These are phyloP conservation scores for Amblyopsis hoosieri DNA, from an alignment of 2,797 vertebrate genomes.

Conservation along the genomic window DNA sequence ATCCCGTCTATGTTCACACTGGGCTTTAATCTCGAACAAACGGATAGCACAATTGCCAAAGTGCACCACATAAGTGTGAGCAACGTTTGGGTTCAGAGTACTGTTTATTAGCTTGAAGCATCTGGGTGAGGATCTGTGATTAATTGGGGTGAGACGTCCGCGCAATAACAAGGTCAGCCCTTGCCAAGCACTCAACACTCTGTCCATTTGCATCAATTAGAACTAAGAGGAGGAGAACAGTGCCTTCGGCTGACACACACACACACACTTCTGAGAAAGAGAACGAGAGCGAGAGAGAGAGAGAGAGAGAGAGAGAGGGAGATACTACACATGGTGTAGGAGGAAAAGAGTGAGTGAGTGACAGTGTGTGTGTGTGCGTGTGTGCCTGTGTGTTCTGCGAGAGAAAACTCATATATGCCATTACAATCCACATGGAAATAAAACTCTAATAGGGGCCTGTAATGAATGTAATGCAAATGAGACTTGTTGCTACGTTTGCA, in stretches of 20 bases:
- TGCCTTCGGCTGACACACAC: constrained; percentile 45
- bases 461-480: constrained; percentile 89
- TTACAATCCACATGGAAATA: constrained; percentile 77
- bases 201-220: constrained; percentile 93
- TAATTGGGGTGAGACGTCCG: constrained; percentile 91
- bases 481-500: constrained; percentile 62
- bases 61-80: constrained; percentile 65
- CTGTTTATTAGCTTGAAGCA: constrained; percentile 88
- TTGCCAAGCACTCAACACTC: constrained; percentile 75
- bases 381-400: not conserved
- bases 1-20: constrained; percentile 45
- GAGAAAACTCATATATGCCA: constrained; percentile 51
- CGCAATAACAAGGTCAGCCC: constrained; percentile 88
- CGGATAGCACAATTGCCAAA: constrained; percentile 62
- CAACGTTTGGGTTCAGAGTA: constrained; percentile 71
- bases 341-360: constrained; percentile 10
- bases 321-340: constrained; percentile 4
- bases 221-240: constrained; percentile 77
- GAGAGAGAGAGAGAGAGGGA: not conserved
- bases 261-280: not conserved
- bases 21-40: constrained; percentile 69
- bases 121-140: constrained; percentile 88
- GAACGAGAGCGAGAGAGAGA: constrained; percentile 1
- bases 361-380: constrained; percentile 5
- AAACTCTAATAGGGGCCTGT: constrained; percentile 74